Percentiles rank a stretch among this genome's conserved stretches.
Conservation (phyloP, 2,113 vertebrate species). For the Suncus etruscus region DNA sequence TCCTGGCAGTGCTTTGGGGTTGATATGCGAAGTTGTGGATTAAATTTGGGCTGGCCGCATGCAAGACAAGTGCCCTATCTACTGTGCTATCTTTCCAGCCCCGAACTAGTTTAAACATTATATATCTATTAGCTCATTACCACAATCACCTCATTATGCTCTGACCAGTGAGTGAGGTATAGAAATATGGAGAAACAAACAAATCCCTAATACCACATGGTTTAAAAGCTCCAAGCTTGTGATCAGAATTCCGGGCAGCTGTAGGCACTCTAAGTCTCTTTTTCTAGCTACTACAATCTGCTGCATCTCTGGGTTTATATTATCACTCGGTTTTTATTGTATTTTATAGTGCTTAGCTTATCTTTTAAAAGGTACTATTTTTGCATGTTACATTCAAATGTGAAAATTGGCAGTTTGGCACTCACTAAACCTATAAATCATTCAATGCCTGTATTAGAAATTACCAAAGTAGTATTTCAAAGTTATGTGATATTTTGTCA, state of each 20-base stretch:
- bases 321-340: constrained; percentile 26
- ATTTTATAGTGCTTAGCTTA: constrained; percentile 37
- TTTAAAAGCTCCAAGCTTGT: background rate
- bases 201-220: background rate
- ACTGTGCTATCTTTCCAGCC: too few species aligned
- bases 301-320: background rate
- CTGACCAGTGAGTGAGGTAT: background rate
- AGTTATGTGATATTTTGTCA: constrained; percentile 64
- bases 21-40: too few species aligned
- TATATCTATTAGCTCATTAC: background rate
- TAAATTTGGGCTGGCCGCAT: too few species aligned
- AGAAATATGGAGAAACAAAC: background rate
- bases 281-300: background rate
- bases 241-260: background rate
- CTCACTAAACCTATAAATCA: constrained; percentile 36
- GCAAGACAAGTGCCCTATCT: too few species aligned
- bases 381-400: constrained; percentile 55
- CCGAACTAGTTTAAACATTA: background rate
- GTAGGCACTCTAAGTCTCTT: background rate
- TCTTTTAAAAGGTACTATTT: constrained; percentile 63
- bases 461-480: constrained; percentile 51
- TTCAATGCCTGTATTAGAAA: constrained; percentile 56
- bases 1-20: too few species aligned
- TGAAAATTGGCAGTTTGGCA: constrained; percentile 60
- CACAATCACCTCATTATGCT: background rate